Base-by-base conservation (phyloP, 2,888 invertebrate genomes). In the Cerceris rybyensis region DNA sequence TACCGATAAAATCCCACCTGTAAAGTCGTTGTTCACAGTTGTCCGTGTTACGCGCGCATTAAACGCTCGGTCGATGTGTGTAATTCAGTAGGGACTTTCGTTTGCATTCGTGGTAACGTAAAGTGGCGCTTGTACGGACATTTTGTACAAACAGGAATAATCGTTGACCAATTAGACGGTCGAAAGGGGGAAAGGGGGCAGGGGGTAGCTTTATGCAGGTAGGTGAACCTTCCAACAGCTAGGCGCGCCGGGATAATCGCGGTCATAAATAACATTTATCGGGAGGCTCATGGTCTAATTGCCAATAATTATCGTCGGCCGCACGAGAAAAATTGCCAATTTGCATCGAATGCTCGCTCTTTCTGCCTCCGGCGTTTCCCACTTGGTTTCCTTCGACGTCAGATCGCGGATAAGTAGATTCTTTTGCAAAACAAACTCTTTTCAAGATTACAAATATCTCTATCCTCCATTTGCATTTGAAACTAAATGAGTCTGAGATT, bases 181-280 rank as follows among this genome's bases (percentile, higher is more conserved):
- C 68, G 77, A 70, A 65, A 28, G 69, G 43, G 52, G 52, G 61
- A 42, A 46, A 28, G 39, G 57, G 57, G 16, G 55, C 42, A 63
- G 69, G 16, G n/a, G 57, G 65, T 75, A 74, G 70, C 60, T 67
- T 52, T 52, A 69, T 39, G 49, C 73, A 75, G 84, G 78, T 85
- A 75, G 83, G 77, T 75, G 75, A 71, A 80, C 80, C 78, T 81
- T 78, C 72, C 68, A 80, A 82, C 83, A 82, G 80, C 83, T 88
- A 89, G 91, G 89, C 83, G 91, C 85, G 91, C 87, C 89, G 73
- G 76, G 87, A 82, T 91, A 91, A 91, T 91, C 86, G 87, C 71
- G 81, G 84, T 85, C 88, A 89, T 91, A 91, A 92, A 91, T 91
- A 91, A 89, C 87, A 88, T 88, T 90, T 90, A 89, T 88, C 86